Conservation (phyloP, 2,888 invertebrate species). For the Macrosoma leucophasiata region DNA sequence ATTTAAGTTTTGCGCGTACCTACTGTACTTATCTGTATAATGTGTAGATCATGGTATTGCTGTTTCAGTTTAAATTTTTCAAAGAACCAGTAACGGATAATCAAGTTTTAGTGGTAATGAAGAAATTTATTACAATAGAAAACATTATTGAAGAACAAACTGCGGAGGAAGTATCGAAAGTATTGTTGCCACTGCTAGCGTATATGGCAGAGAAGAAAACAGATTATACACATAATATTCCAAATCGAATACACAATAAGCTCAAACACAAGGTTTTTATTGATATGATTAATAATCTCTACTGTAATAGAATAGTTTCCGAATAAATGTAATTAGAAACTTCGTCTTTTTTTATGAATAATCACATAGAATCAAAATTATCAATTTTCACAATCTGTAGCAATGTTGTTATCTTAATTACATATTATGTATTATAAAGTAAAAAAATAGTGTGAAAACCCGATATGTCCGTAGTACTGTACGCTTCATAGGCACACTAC, state of each 20-base stretch:
- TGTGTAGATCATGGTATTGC: too few relatives aligned
- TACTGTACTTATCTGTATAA: too few relatives aligned
- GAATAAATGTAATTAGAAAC: too few relatives aligned
- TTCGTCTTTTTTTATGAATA: too few relatives aligned
- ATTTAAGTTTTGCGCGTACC: too few relatives aligned
- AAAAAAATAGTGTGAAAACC: too few relatives aligned
- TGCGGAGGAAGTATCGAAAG: slow-evolving; percentile 36
- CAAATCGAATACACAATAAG: slow-evolving; percentile 24
- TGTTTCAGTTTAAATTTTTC: slow-evolving; percentile 57
- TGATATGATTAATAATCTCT: slow-evolving; percentile 31
- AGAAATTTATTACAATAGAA: slow-evolving; percentile 36
- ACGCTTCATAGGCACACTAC: too few relatives aligned
- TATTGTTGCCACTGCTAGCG: slow-evolving; percentile 46
- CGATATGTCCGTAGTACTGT: too few relatives aligned
- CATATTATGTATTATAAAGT: too few relatives aligned
- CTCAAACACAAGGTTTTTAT: slow-evolving; percentile 33
- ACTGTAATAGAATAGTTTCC: slow-evolving; percentile 22
- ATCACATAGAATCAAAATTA: too few relatives aligned
- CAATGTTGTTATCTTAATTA: too few relatives aligned
- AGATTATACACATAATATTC: slow-evolving; percentile 34
- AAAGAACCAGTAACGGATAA: slow-evolving; percentile 40
- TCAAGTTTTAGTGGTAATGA: slow-evolving; percentile 37
- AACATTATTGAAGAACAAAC: slow-evolving; percentile 34
- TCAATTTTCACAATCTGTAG: too few relatives aligned
- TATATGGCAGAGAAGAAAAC: slow-evolving; percentile 43